Base-by-base conservation (phyloP, 2,888 invertebrate species). In the Shargacucullia verbasci region DNA sequence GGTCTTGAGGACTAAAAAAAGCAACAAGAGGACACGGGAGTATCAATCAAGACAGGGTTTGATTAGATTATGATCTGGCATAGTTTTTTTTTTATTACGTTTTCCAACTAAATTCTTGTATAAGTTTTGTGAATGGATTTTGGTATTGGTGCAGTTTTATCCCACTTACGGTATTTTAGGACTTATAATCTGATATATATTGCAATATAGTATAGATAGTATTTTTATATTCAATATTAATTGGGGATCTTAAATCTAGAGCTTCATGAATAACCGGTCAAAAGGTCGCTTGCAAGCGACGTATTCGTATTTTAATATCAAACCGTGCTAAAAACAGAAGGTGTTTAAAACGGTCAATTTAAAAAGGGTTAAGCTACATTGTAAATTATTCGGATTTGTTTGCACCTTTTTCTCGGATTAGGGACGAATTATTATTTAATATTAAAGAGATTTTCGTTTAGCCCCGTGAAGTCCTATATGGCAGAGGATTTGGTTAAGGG, bases 341-440 rank as follows among this genome's bases (percentile, higher is more conserved):
- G 46, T 49, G 34, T 58, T 53, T 38, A 20, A 41, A 64, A 59
- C 41, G 44, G 58, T 57, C 48, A 45, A 58, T 67, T 67, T 63
- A 41, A 69, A 68, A 69, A 43, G 45, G 69, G 41, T 48, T 62
- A 62, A 48, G 62, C 57, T 41, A 63, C 68, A 43, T 48, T 15
- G 39, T 70, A 64, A 59, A 68, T 70, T 60, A 70, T 64, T 72
- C 33, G 43, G 43, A 54, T 64, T 60, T 55, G 43, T 72, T 57
- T 72, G 45, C 49, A 56, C 69, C 69, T 68, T 72, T 72, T 72
- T 58, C 47, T 53, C 50, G 60, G 53, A 68, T 71, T 58, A 64
- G 53, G 64, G 40, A 46, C 43, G 55, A 60, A 69, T 60, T 71
- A 69, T 65, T 65, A 64, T 65, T 60, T 65, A 69, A 72, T 72